phyloP scores from a whole-genome alignment of 2,888 invertebrate genomes.

The Hipparchia sbordonii region DNA sequence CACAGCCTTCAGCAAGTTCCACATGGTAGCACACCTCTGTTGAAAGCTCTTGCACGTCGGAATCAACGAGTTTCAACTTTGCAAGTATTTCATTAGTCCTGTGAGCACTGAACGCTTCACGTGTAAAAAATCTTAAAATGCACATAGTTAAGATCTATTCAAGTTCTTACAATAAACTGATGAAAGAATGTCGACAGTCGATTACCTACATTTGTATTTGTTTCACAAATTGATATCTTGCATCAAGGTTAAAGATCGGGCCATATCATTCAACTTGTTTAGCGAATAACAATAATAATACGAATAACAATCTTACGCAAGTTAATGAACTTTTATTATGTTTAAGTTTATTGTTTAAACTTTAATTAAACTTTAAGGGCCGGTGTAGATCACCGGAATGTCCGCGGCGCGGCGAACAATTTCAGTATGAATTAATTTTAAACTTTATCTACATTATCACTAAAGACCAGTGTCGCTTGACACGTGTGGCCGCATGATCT shows the following conservation, averaged over 20 bases:
- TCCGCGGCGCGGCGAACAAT: too few species aligned
- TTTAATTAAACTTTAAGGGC: too few species aligned
- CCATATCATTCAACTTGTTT: conserved; percentile 41
- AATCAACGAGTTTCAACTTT: conserved; percentile 77
- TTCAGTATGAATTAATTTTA: too few species aligned
- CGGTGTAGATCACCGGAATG: too few species aligned
- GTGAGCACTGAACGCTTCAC: conserved; percentile 83
- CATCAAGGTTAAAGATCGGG: conserved; percentile 78
- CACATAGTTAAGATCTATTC: conserved; percentile 63
- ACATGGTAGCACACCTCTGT: conserved; percentile 93
- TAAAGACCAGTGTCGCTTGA: too few species aligned
- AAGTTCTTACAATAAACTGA: conserved; percentile 24
- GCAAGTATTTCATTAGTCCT: conserved; percentile 83
- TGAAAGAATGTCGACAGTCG: conserved; percentile 12
- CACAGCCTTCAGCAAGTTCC: conserved; percentile 79
- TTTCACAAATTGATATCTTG: conserved; percentile 53
- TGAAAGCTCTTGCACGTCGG: conserved; percentile 78
- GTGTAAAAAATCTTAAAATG: conserved; percentile 84
- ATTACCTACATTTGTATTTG: conserved; percentile 6
- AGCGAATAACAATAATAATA: conserved; percentile 65
- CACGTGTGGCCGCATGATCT: too few species aligned
- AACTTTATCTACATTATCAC: too few species aligned
- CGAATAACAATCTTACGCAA: conserved; percentile 71
- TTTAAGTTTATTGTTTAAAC: too few species aligned
- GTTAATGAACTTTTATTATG: too few species aligned